Evolutionary conservation across 1,140 invertebrate genomes (phyloP).

Genomic region (Bombus affinis): DNA sequence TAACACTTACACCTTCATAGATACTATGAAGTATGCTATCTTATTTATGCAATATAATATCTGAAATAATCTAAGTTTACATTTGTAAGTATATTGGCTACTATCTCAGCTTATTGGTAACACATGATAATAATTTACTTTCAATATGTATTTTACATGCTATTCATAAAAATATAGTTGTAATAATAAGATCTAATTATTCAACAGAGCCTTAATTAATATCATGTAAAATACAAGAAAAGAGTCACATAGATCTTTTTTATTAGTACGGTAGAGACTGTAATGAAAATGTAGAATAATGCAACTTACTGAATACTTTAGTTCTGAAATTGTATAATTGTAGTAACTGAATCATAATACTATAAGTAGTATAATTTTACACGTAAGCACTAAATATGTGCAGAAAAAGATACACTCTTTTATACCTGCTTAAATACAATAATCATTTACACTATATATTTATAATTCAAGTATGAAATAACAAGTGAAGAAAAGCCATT

Average conservation of each 20-base stretch:
- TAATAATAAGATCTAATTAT: slow-evolving; percentile 9
- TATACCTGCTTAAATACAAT: slow-evolving; percentile 14
- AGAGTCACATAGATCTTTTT: background rate
- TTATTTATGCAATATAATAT: slow-evolving; percentile 53
- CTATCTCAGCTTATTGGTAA: slow-evolving; percentile 35
- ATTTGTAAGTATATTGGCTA: slow-evolving; percentile 36
- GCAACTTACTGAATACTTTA: slow-evolving; percentile 5
- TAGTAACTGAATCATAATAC: background rate
- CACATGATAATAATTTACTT: slow-evolving; percentile 34
- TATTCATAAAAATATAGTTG: slow-evolving; percentile 29
- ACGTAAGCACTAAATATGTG: slow-evolving; percentile 18
- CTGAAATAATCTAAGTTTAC: slow-evolving; percentile 50
- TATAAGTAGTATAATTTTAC: slow-evolving; percentile 3
- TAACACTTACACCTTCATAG: slow-evolving; percentile 66
- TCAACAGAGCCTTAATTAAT: slow-evolving; percentile 37
- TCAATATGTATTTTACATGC: slow-evolving; percentile 38
- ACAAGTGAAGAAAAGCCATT: slow-evolving; percentile 15
- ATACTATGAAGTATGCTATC: slow-evolving; percentile 64
- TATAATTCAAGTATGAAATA: slow-evolving; percentile 23
- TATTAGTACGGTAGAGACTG: background rate
- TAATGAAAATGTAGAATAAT: background rate
- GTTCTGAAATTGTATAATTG: background rate
- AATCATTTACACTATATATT: slow-evolving; percentile 28
- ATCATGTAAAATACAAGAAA: slow-evolving; percentile 46
- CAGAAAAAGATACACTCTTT: slow-evolving; percentile 2